phyloP scores from a whole-genome alignment of 2,888 invertebrate genomes.

The Drosophila lacicola region DNA sequence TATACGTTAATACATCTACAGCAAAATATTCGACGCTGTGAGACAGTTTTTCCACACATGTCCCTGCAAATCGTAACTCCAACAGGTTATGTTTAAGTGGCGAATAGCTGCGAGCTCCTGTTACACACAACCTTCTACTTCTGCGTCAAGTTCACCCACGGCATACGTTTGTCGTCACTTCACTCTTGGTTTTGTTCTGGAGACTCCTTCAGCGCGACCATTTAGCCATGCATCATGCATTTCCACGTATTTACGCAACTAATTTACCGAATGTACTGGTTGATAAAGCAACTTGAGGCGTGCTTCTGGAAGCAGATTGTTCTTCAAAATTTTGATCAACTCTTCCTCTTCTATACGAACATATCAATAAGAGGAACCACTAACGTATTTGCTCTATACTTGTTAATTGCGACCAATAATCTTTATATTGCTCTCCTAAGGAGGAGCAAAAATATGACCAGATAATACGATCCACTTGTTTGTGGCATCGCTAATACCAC shows the following conservation, averaged over 20 bases:
- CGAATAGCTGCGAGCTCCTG: neutral
- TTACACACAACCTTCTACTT: neutral
- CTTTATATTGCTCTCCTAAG: neutral
- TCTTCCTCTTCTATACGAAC: neutral
- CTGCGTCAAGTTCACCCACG: too few relatives aligned
- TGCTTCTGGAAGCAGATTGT: too few relatives aligned
- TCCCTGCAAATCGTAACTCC: neutral
- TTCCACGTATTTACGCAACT: too few relatives aligned
- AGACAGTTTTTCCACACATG: slow-evolving; percentile 2
- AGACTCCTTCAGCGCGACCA: too few relatives aligned
- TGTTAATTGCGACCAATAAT: neutral
- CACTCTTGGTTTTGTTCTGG: too few relatives aligned
- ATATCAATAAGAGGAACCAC: neutral
- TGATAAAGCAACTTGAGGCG: too few relatives aligned
- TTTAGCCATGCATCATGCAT: too few relatives aligned
- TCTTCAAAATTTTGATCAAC: neutral
- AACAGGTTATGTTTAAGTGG: neutral
- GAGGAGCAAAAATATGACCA: neutral
- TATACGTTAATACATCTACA: slow-evolving; percentile 4
- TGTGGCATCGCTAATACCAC: neutral
- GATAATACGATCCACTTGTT: neutral
- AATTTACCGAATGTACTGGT: too few relatives aligned
- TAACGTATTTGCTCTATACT: neutral
- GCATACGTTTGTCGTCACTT: too few relatives aligned
- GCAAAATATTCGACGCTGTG: slow-evolving; percentile 1